Evolutionary conservation across 2,888 invertebrate species (phyloP).

Genomic region (Netelia fuscicornis): DNA sequence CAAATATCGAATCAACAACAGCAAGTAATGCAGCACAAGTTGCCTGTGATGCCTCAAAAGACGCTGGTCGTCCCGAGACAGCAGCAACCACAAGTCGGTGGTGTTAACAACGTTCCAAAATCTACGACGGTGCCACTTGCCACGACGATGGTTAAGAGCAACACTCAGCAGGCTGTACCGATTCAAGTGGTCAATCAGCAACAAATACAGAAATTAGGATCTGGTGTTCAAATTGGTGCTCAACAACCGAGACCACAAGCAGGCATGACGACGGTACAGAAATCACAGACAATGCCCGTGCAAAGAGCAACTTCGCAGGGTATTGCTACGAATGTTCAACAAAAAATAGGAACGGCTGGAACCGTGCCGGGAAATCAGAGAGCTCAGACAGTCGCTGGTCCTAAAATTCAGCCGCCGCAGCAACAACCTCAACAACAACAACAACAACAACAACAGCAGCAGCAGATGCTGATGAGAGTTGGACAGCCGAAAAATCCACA

Average conservation of each 20-base stretch:
- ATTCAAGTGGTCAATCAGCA: constrained; percentile 47
- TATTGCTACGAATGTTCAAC: constrained; percentile 70
- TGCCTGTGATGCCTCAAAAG: constrained; percentile 75
- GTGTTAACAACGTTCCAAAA: constrained; percentile 77
- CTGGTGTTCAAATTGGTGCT: not conserved
- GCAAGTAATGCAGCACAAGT: constrained; percentile 73
- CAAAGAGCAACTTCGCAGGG: constrained; percentile 48
- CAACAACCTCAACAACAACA: constrained; percentile 73
- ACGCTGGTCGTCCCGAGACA: constrained; percentile 73
- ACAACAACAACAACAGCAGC: constrained; percentile 56
- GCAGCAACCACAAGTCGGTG: constrained; percentile 55
- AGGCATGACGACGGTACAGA: constrained; percentile 68
- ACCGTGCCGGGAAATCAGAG: constrained; percentile 74
- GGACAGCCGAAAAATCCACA: constrained; percentile 76
- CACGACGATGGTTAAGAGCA: constrained; percentile 73
- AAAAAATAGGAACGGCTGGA: constrained; percentile 73
- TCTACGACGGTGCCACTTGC: constrained; percentile 56
- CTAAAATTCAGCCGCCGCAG: constrained; percentile 72
- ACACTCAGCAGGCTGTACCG: constrained; percentile 52
- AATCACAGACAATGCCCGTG: constrained; percentile 71
- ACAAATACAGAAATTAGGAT: constrained; percentile 55
- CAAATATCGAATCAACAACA: constrained; percentile 54
- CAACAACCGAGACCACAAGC: constrained; percentile 71
- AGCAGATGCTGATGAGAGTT: constrained; percentile 79
- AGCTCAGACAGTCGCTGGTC: constrained; percentile 65